Base-by-base conservation (phyloP, 2,113 vertebrate genomes). In the Cercopithecus mona region DNA sequence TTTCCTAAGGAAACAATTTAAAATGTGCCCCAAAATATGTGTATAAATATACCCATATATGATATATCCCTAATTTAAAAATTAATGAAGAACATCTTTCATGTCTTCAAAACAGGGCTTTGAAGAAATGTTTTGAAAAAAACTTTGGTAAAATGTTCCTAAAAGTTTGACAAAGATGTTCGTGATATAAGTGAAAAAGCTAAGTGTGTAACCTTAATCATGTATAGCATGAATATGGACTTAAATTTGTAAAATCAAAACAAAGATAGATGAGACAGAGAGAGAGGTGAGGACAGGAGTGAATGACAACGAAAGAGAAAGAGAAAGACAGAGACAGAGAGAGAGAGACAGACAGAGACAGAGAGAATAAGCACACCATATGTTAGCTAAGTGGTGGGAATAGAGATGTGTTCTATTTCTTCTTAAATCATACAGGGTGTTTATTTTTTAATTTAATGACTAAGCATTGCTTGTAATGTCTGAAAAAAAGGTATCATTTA, bases 71-170 rank as follows among this genome's bases (percentile, higher is more conserved):
- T 93, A 85, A 95, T 92, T 92, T 87, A 43, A 95, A 80, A 95
- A 94, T 86, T 94, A 93, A 93, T 76, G 83, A 82, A 86, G 23
- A 94, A 66, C 9, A 88, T 79, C 17, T 2, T 81, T 96, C 38
- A 73, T 82, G 76, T 22, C 52, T 76, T 97, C 85, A 61, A 97
- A 96, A 95, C 12, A 80, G n/a, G 43, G 5, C 52, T 91, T 94
- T 87, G 76, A n/a, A n/a, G n/a, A n/a, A n/a, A n/a, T n/a, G n/a
- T n/a, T n/a, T n/a, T n/a, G n/a, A n/a, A n/a, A n/a, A n/a, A n/a
- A n/a, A n/a, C n/a, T n/a, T 94, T 87, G 76, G n/a, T 86, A 96
- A 94, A 88, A 72, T 43, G 13, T 52, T 95, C 88, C 38, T 35
- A 78, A 84, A 87, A 88, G 23, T 55, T 91, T 93, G 18, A 92